These are phyloP conservation scores for Meriones psammophilus DNA, from an alignment of 2,797 vertebrate genomes.

Conservation along the genomic window DNA sequence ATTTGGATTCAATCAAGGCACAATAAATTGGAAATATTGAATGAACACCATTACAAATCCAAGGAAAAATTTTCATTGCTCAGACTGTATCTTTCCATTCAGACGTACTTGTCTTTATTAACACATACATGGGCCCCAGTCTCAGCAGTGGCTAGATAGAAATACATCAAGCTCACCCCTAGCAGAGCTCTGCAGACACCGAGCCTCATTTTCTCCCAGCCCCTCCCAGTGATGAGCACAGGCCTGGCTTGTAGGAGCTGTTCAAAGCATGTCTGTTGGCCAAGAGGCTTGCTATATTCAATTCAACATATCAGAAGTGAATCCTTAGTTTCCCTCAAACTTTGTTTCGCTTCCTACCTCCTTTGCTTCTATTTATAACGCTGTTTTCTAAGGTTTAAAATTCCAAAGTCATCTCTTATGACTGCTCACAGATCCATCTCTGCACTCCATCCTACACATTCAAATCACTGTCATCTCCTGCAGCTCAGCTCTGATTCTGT, in stretches of 20 bases:
- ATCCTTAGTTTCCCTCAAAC: conserved; percentile 60
- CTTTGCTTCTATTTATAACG: conserved; percentile 70
- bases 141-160: not conserved
- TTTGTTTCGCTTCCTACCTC: conserved; percentile 54
- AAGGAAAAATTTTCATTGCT: not conserved
- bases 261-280: not conserved
- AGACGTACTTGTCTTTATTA: not conserved
- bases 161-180: accelerated
- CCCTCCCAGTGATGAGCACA: not conserved
- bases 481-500: conserved; percentile 67
- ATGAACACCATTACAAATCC: not conserved
- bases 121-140: not conserved
- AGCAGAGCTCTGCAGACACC: accelerated
- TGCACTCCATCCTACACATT: conserved; percentile 51
- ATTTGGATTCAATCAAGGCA: not conserved
- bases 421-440: conserved; percentile 52
- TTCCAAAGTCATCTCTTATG: conserved; percentile 68
- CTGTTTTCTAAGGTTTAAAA: conserved; percentile 71
- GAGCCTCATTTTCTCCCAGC: accelerated
- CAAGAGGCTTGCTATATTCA: not conserved
- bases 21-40: not conserved
- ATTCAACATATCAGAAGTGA: not conserved
- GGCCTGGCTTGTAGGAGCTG: not conserved
- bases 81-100: not conserved
- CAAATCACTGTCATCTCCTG: conserved; percentile 67